A percentile compares a stretch with the other conserved stretches of the same genome.
phyloP scores from a whole-genome alignment of 2,113 vertebrate genomes.

The Tricholaema leucomelas region DNA sequence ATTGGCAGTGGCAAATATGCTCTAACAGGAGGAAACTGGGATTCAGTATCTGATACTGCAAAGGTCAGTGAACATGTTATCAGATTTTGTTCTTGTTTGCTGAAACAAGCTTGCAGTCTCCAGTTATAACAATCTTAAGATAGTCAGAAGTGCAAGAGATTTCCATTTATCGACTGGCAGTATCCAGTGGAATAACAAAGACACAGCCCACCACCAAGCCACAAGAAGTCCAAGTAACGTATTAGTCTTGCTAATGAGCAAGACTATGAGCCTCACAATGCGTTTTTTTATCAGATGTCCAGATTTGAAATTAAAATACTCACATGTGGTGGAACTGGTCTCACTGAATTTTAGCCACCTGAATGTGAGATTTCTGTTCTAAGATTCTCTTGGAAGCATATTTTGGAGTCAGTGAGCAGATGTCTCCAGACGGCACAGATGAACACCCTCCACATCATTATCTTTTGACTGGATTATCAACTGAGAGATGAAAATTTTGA shows the following conservation, averaged over 20 bases:
- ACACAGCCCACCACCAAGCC: neutral
- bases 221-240: neutral
- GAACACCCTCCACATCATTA: neutral
- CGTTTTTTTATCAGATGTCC: neutral
- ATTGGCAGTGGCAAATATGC: slow-evolving; percentile 90
- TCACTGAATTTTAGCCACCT: neutral
- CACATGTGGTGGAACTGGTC: neutral
- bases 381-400: neutral
- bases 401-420: neutral
- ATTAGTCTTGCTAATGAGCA: neutral
- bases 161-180: neutral
- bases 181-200: neutral
- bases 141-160: neutral
- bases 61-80: slow-evolving; percentile 77
- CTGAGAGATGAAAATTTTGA: neutral
- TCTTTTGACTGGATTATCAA: neutral
- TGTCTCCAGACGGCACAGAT: neutral
- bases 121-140: neutral
- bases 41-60: slow-evolving; percentile 88
- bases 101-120: fast-evolving
- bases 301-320: neutral
- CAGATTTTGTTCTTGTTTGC: neutral
- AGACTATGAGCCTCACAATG: neutral
- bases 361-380: neutral
- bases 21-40: slow-evolving; percentile 93